These are phyloP conservation scores for Fragum sueziense DNA, from an alignment of 2,888 invertebrate genomes.

Conservation along the genomic window DNA sequence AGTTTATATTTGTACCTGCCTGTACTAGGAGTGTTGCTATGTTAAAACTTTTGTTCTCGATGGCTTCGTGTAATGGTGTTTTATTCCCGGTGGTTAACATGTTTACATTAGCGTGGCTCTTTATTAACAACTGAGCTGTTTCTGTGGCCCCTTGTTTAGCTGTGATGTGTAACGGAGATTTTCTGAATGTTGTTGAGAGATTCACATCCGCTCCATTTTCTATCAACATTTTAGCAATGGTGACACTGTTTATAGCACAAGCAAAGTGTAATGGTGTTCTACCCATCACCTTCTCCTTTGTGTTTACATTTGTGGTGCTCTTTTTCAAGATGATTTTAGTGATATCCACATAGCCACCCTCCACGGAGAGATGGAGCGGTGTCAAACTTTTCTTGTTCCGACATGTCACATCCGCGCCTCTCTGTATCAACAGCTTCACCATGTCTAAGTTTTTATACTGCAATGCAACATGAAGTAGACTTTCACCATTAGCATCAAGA, in stretches of 20 bases:
- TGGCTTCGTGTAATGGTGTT: constrained; percentile 72
- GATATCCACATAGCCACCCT: constrained; percentile 65
- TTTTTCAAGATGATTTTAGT: constrained; percentile 68
- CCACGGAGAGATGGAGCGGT: constrained; percentile 71
- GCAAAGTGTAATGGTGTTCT: constrained; percentile 74
- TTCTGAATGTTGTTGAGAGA: constrained; percentile 72
- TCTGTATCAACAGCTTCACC: constrained; percentile 66
- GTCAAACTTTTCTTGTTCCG: constrained; percentile 69
- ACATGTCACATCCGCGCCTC: constrained; percentile 68
- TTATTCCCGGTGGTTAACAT: constrained; percentile 69
- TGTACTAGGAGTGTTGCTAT: constrained; percentile 66
- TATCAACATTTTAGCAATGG: constrained; percentile 68
- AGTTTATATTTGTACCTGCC: constrained; percentile 70
- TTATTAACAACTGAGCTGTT: constrained; percentile 65
- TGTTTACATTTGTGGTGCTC: constrained; percentile 72
- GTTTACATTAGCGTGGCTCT: constrained; percentile 70
- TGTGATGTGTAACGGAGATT: constrained; percentile 73
- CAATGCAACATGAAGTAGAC: constrained; percentile 66
- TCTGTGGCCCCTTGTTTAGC: constrained; percentile 65
- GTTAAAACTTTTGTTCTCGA: constrained; percentile 63
- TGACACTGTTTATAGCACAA: constrained; percentile 66
- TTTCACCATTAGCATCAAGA: constrained; percentile 61
- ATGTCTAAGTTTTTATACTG: constrained; percentile 66
- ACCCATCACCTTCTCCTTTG: constrained; percentile 73
- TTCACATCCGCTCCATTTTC: constrained; percentile 75